Conservation (phyloP, 2,797 vertebrate genomes). For the Gymnodraco acuticeps region DNA sequence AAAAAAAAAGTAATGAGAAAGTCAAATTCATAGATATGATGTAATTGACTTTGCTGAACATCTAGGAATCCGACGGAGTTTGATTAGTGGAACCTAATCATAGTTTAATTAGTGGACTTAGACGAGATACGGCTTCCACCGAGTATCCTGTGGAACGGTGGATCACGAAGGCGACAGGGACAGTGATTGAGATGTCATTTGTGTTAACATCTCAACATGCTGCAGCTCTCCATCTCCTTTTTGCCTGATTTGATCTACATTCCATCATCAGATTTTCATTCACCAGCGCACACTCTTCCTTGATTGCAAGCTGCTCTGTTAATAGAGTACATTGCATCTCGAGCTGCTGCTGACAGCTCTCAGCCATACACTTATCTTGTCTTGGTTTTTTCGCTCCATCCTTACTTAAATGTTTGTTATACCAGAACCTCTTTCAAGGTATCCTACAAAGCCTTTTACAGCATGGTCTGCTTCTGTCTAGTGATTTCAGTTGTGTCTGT, state of each 20-base stretch:
- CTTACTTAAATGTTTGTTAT: constrained; percentile 53
- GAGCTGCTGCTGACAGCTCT: constrained; percentile 55
- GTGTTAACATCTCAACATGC: constrained; percentile 53
- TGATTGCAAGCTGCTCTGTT: constrained; percentile 67
- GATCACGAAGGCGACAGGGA: constrained; percentile 56
- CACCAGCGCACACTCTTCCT: constrained; percentile 38
- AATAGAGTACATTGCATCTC: constrained; percentile 59
- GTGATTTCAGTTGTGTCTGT: constrained; percentile 16
- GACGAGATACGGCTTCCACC: constrained; percentile 57
- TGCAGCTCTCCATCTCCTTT: constrained; percentile 49
- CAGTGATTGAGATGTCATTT: constrained; percentile 73
- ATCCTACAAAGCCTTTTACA: constrained; percentile 26
- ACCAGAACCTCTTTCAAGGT: constrained; percentile 40
- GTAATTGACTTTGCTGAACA: constrained; percentile 85
- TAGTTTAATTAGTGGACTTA: constrained; percentile 84
- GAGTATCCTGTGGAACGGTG: constrained; percentile 41
- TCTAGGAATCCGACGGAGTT: constrained; percentile 79
- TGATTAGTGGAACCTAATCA: constrained; percentile 84
- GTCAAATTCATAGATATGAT: constrained; percentile 86
- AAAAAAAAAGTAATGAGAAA: constrained; percentile 84
- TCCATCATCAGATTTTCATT: constrained; percentile 53
- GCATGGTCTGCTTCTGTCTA: constrained; percentile 28
- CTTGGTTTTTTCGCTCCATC: constrained; percentile 29
- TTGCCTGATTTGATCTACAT: constrained; percentile 63
- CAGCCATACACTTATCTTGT: constrained; percentile 55